Evolutionary conservation across 2,113 vertebrate genomes (phyloP).

Genomic region (Anarrhichthys ocellatus): DNA sequence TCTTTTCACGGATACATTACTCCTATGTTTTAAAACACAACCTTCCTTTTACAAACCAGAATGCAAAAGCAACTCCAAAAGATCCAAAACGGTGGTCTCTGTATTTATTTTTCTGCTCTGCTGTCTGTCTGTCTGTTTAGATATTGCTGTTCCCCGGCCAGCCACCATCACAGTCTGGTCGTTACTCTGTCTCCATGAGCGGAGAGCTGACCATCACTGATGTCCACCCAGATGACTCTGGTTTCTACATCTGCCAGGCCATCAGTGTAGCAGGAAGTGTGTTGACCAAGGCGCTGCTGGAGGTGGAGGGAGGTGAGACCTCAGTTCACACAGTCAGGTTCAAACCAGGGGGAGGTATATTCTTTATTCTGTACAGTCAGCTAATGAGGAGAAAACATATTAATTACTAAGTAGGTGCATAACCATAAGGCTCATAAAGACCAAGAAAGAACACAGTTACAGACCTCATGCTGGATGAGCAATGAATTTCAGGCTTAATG

Average conservation of each 20-base stretch:
- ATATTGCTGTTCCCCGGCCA: constrained; percentile 96
- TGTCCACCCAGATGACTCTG: constrained; percentile 93
- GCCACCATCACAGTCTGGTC: constrained; percentile 92
- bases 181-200: constrained; percentile 94
- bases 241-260: constrained; percentile 97
- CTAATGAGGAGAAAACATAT: constrained; percentile 64
- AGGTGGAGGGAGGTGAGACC: constrained; percentile 93
- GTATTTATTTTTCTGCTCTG: neutral
- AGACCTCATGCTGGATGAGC: constrained; percentile 53
- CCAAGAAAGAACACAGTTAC: constrained; percentile 10
- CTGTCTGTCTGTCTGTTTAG: constrained; percentile 73
- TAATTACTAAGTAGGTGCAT: constrained; percentile 58
- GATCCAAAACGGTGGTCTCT: too few species aligned
- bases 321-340: constrained; percentile 17
- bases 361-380: constrained; percentile 37
- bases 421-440: constrained; percentile 42
- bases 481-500: constrained; percentile 46
- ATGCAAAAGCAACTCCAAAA: too few species aligned
- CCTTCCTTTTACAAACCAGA: too few species aligned
- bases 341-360: constrained; percentile 16
- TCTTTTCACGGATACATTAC: too few species aligned
- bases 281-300: constrained; percentile 94
- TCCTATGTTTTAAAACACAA: too few species aligned
- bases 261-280: constrained; percentile 97
- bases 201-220: constrained; percentile 94